A percentile compares a stretch with the other conserved stretches of the same genome.
Conservation (phyloP, 2,888 invertebrate genomes). For the Xestia xanthographa region DNA sequence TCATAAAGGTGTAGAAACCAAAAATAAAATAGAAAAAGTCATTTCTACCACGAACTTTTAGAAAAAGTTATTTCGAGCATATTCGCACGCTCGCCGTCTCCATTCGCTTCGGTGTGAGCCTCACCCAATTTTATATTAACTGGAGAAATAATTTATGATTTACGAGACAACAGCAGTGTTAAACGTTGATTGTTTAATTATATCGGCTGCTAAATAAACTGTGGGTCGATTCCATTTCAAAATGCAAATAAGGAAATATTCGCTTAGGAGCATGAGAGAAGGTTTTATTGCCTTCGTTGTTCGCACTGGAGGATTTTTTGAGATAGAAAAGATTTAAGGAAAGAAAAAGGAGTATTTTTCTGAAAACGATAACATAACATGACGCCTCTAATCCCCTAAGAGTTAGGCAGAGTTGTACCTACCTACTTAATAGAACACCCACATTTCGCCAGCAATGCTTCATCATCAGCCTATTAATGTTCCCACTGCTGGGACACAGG, state of each 20-base stretch:
- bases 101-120: conserved; percentile 53
- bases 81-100: conserved; percentile 16
- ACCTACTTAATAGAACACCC: no score
- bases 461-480: no score
- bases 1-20: no score
- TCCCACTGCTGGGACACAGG: no score
- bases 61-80: no score
- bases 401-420: no score
- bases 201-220: conserved; percentile 74
- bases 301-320: conserved; percentile 37
- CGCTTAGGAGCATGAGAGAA: conserved; percentile 49
- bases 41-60: no score
- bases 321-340: background rate
- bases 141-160: conserved; percentile 75
- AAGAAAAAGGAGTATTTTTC: background rate
- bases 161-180: conserved; percentile 77
- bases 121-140: conserved; percentile 63
- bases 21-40: no score
- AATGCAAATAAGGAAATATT: conserved; percentile 75
- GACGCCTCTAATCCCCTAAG: no score
- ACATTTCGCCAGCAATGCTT: no score
- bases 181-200: conserved; percentile 82
- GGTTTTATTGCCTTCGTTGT: conserved; percentile 50
- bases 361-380: background rate
- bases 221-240: conserved; percentile 72